Conservation (phyloP, 2,113 vertebrate species). For the Myotis lucifugus region DNA sequence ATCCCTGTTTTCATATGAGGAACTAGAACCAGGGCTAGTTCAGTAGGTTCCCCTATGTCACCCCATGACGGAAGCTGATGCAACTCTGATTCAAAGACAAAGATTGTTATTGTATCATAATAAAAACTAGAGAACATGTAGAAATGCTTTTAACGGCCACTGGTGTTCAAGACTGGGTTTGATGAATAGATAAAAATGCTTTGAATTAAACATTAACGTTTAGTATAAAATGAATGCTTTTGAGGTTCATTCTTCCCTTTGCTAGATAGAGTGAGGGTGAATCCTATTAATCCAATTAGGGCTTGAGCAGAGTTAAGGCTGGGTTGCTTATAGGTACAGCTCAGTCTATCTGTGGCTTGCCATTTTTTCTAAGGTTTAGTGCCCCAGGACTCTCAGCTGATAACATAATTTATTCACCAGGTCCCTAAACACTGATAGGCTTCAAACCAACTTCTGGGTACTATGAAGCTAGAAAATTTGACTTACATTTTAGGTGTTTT, state of each 20-base stretch:
- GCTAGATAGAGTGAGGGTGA: not conserved
- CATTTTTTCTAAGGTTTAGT: not conserved
- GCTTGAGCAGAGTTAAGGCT: not conserved
- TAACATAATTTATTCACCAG: not conserved
- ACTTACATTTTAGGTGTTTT: not conserved
- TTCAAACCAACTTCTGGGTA: not conserved
- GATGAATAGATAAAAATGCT: not conserved
- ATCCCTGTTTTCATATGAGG: not conserved
- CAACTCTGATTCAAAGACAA: not conserved
- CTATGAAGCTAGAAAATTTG: not conserved
- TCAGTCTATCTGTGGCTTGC: not conserved
- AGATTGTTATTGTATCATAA: not conserved
- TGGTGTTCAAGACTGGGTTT: not conserved
- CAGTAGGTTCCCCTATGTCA: not conserved
- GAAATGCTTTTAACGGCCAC: not conserved
- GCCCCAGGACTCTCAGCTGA: not conserved
- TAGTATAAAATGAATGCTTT: too few species aligned
- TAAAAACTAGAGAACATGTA: not conserved
- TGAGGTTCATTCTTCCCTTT: not conserved
- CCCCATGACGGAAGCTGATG: not conserved
- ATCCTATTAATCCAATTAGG: not conserved
- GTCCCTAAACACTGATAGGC: not conserved
- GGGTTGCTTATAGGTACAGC: not conserved
- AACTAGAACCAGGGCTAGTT: not conserved
- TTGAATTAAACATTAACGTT: too few species aligned